Conservation (phyloP, 2,113 vertebrate genomes). For the Spermophilus dauricus region DNA sequence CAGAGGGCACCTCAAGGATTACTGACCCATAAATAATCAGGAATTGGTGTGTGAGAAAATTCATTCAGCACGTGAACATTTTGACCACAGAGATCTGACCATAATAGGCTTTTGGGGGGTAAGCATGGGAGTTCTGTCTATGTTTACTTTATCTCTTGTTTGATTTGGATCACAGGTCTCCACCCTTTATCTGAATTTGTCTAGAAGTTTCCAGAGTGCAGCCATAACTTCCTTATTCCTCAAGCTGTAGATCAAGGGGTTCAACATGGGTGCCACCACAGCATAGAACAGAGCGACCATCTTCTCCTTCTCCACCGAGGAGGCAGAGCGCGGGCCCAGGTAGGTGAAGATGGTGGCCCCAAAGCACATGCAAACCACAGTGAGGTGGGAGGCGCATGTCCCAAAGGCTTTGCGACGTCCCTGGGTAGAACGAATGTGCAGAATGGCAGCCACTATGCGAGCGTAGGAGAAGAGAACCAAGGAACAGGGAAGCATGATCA, state of each 20-base stretch:
- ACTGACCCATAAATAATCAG: neutral
- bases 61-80: neutral
- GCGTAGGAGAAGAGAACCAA: slow-evolving; percentile 74
- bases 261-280: slow-evolving; percentile 69
- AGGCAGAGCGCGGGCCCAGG: slow-evolving; percentile 26
- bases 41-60: neutral
- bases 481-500: slow-evolving; percentile 69
- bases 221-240: slow-evolving; percentile 75
- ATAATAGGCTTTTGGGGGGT: neutral
- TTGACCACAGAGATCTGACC: neutral
- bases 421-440: slow-evolving; percentile 40
- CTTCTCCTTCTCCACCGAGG: slow-evolving; percentile 59
- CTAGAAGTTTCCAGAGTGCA: slow-evolving; percentile 52
- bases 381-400: slow-evolving; percentile 71
- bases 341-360: slow-evolving; percentile 71
- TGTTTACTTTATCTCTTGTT: neutral
- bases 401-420: slow-evolving; percentile 67
- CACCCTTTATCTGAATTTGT: slow-evolving; percentile 37
- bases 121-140: neutral
- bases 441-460: slow-evolving; percentile 43
- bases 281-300: slow-evolving; percentile 67
- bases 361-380: slow-evolving; percentile 71
- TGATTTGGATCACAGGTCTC: neutral
- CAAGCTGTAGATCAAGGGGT: slow-evolving; percentile 79
- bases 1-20: neutral